Conservation (phyloP, 2,113 vertebrate species). For the Pelusios castaneus region DNA sequence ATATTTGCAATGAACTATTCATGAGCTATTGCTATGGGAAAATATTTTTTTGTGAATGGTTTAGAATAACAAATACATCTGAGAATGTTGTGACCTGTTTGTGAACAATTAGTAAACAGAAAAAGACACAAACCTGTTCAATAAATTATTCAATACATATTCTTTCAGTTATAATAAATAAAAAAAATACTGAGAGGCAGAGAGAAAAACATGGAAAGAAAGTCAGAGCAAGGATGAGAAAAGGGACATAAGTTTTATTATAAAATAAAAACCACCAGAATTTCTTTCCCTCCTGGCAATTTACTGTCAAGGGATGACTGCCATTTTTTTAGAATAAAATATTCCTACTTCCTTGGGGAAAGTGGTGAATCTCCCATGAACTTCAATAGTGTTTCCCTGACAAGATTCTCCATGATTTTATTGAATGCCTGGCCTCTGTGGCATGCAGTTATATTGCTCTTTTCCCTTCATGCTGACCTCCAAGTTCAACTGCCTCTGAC, state of each 20-base stretch:
- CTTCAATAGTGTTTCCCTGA: conserved; percentile 1
- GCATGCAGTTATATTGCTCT: conserved; percentile 49
- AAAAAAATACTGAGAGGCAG: not conserved
- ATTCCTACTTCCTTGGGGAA: conserved; percentile 36
- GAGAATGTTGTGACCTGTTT: not conserved
- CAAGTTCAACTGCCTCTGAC: conserved; percentile 57
- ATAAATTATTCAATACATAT: not conserved
- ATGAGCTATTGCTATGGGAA: not conserved
- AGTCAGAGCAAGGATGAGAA: not conserved
- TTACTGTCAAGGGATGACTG: not conserved
- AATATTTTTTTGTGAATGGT: not conserved
- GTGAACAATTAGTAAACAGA: not conserved
- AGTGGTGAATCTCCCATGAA: not conserved
- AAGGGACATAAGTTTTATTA: not conserved
- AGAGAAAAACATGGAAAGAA: not conserved
- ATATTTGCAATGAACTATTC: not conserved
- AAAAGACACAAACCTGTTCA: not conserved
- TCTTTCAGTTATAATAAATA: not conserved
- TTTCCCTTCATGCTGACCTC: conserved; percentile 52
- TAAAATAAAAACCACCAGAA: not conserved
- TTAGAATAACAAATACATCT: not conserved
- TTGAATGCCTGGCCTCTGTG: conserved; percentile 40
- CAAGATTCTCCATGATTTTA: conserved; percentile 38
- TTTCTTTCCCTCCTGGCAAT: not conserved
- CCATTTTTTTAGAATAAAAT: not conserved